These are phyloP conservation scores for Micromys minutus DNA, from an alignment of 2,113 vertebrate genomes.

Conservation along the genomic window DNA sequence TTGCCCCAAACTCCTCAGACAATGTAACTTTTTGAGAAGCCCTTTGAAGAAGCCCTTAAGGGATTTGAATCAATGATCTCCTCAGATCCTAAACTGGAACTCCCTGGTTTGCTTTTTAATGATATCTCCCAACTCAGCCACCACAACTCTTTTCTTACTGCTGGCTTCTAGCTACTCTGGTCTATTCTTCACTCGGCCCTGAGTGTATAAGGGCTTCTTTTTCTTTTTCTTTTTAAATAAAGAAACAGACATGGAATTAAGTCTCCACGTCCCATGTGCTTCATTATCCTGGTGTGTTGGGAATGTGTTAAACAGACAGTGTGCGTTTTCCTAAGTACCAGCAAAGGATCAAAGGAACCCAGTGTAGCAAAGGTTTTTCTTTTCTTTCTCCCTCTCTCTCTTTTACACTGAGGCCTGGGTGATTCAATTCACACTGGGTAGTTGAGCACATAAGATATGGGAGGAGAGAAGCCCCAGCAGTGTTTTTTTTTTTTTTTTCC, in stretches of 20 bases:
- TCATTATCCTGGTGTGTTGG: conserved; percentile 76
- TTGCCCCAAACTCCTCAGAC: conserved; percentile 72
- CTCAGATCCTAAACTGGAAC: conserved; percentile 55
- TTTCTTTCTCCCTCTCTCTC: conserved; percentile 44
- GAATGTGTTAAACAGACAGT: conserved; percentile 74
- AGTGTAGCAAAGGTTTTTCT: conserved; percentile 73
- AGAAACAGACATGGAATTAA: conserved; percentile 74
- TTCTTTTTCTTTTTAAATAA: conserved; percentile 63
- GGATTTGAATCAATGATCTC: conserved; percentile 71
- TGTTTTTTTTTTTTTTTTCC: conserved; percentile 84
- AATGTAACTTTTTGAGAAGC: conserved; percentile 78
- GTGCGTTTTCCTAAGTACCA: conserved; percentile 74
- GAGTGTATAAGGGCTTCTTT: not conserved
- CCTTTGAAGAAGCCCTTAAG: conserved; percentile 76
- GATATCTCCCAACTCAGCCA: conserved; percentile 66
- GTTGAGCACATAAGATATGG: conserved; percentile 75
- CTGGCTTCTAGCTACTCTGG: conserved; percentile 46
- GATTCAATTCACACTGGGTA: conserved; percentile 81
- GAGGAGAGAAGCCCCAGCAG: conserved; percentile 78
- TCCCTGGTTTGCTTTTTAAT: conserved; percentile 74
- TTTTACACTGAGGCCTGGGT: conserved; percentile 63
- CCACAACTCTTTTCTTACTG: conserved; percentile 66
- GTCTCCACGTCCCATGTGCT: conserved; percentile 60
- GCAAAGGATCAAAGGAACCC: conserved; percentile 68
- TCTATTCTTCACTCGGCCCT: conserved; percentile 19